Conservation (phyloP, 2,888 invertebrate species). For the Euplexia lucipara region DNA sequence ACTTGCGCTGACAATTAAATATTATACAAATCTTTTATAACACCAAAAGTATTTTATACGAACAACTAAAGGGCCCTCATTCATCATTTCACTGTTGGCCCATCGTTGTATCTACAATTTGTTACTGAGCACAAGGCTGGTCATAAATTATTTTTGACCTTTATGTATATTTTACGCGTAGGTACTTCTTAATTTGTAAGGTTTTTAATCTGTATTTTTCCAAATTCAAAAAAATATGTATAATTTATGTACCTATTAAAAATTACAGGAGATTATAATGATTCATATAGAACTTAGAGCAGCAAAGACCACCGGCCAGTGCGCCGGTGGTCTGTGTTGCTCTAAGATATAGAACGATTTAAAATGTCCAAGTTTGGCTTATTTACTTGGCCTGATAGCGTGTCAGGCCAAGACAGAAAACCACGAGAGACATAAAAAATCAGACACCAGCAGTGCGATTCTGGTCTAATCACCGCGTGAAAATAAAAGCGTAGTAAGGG, state of each 20-base stretch:
- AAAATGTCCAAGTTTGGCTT: too few species aligned
- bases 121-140: not conserved
- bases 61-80: conserved; percentile 4
- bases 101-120: conserved; percentile 10
- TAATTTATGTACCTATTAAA: conserved; percentile 1
- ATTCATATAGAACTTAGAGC: too few species aligned
- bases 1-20: conserved; percentile 1
- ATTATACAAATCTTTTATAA: conserved; percentile 3
- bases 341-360: too few species aligned
- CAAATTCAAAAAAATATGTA: conserved; percentile 7
- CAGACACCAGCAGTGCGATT: too few species aligned
- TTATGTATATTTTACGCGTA: conserved; percentile 12
- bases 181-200: not conserved
- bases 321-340: too few species aligned
- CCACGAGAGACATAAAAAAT: too few species aligned
- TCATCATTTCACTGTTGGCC: conserved; percentile 6
- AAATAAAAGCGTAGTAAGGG: too few species aligned
- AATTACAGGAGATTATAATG: too few species aligned
- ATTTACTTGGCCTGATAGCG: too few species aligned
- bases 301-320: too few species aligned
- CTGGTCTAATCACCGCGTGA: too few species aligned
- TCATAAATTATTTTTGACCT: conserved; percentile 22
- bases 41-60: conserved; percentile 13
- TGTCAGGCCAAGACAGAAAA: too few species aligned
- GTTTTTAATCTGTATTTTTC: not conserved